Base-by-base conservation (phyloP, 2,888 invertebrate species). In the Omphaloscelis lunosa region DNA sequence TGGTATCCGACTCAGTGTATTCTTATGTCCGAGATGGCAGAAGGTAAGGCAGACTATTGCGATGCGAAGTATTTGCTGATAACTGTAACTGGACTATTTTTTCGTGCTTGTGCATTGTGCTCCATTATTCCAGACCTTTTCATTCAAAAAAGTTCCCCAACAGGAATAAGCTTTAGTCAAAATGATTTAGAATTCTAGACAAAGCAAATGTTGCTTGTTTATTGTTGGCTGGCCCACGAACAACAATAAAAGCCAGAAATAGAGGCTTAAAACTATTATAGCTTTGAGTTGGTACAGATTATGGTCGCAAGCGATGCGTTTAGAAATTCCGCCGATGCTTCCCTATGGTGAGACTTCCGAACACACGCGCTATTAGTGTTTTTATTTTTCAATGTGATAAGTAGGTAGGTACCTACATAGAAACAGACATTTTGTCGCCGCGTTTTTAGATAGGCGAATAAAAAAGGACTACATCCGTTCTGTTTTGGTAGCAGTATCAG, bases 281-380 rank as follows among this genome's bases (percentile, higher is more conserved):
- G 41, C 17, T 20, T 61, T 45, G 17, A 41, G 11, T 23, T 59
- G 65, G 61, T n/a, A 59, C 23, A 75, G 20, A 75, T 23, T 66
- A 74, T 29, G 74, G 23, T 29, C 2, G 20, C 39, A 15, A 58
- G 29, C 5, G 58, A 51, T 51, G n/a, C 53, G n/a, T 75, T 61
- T 29, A 53, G 51, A n/a, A 75, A 61, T 61, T 66, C 66, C 75
- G 59, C 45, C 51, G 58, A 39, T 51, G 34, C 23, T 51, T 51
- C 48, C 17, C 65, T 39, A 48, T 67, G 53, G 15, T 53, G 79
- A 23, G 34, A 39, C 53, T 80, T 65, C 29, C 23, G 20, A 58
- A 62, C 27, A 63, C 23, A 11, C 27, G 29, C 12, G 27, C 15
- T 1, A 34, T 34, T 34, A 34, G 34, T 34, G 11, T 34, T 4